Evolutionary conservation across 2,113 vertebrate genomes (phyloP), one percentile per base, ranked within the genome.

Genomic region (Rhodinocichla rosea): DNA sequence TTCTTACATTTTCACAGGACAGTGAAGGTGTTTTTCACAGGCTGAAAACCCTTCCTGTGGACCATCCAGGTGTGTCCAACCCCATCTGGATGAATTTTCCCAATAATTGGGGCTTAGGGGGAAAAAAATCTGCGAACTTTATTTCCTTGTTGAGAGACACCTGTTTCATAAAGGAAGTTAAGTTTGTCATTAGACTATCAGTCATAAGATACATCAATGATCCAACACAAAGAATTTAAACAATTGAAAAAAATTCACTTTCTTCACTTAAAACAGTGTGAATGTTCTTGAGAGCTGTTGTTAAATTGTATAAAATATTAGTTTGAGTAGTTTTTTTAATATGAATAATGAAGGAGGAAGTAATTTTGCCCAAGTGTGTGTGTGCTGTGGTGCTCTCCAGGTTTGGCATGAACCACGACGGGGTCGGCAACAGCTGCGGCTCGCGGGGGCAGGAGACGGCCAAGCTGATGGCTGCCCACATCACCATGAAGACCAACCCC

Each of bases 321-420:
- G 2, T 60, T 84, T 53, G n/a, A 39, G 50, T 37, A 45, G 32
- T 13, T 90, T 90, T 71, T 94, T 59, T 37, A 84, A 81, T 20
- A 74, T n/a, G n/a, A n/a, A n/a, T n/a, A 85, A 59, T 76, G 10
- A 74, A 73, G 17, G 37, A 24, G 76, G 84, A 90, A 28, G 7
- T 79, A 30, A 57, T 57, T 93, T 92, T 57, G 9, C 56, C 56
- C 56, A 24, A 10, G 22, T 8, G 18, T 2, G 33, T 2, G 33
- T 13, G 62, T 3, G 45, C 49, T 28, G n/a, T 40, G 82, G 7
- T 16, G 60, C 4, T 42, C 9, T 15, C 67, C 95, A 99, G 99
- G 96, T 99, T 99, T 65, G 99, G 99, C 82, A 99, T 99, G 99
- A 99, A 99, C 94, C 99, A 99, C 3, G 99, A 99, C 3, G 99